Percentiles rank a stretch among this genome's conserved stretches.
Conservation (phyloP, 2,113 vertebrate genomes). For the Nyctibius bracteatus region DNA sequence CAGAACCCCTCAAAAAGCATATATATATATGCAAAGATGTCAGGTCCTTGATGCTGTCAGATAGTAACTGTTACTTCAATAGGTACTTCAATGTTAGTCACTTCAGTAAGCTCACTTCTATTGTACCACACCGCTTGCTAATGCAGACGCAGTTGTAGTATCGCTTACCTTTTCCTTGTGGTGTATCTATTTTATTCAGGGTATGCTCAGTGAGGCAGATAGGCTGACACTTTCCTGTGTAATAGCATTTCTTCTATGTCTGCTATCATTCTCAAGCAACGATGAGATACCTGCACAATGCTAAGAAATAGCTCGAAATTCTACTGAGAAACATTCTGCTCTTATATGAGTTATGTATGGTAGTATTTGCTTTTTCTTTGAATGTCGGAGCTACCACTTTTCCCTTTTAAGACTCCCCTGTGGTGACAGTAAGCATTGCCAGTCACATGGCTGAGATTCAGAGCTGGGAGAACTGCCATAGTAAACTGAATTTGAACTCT, state of each 20-base stretch:
- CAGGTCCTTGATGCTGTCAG: neutral
- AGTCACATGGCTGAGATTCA: constrained; percentile 68
- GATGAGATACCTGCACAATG: neutral
- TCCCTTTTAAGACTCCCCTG: constrained; percentile 61
- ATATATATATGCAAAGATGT: neutral
- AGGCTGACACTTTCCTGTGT: neutral
- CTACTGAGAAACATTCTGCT: neutral
- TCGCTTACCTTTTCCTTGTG: neutral
- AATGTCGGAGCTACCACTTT: constrained; percentile 59
- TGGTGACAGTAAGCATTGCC: constrained; percentile 66
- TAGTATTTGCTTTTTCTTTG: constrained; percentile 55
- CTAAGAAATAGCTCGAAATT: neutral
- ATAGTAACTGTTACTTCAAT: neutral
- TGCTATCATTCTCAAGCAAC: neutral
- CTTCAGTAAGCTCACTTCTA: neutral
- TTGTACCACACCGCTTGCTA: neutral
- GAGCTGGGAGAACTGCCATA: constrained; percentile 65
- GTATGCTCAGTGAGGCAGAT: neutral
- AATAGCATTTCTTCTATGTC: neutral
- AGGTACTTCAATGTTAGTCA: neutral
- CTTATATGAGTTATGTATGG: neutral
- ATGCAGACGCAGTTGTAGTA: neutral
- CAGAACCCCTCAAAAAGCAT: neutral
- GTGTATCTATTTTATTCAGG: neutral
- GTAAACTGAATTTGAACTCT: constrained; percentile 71